phyloP scores from a whole-genome alignment of 2,797 vertebrate genomes.

The Acipenser oxyrinchus region DNA sequence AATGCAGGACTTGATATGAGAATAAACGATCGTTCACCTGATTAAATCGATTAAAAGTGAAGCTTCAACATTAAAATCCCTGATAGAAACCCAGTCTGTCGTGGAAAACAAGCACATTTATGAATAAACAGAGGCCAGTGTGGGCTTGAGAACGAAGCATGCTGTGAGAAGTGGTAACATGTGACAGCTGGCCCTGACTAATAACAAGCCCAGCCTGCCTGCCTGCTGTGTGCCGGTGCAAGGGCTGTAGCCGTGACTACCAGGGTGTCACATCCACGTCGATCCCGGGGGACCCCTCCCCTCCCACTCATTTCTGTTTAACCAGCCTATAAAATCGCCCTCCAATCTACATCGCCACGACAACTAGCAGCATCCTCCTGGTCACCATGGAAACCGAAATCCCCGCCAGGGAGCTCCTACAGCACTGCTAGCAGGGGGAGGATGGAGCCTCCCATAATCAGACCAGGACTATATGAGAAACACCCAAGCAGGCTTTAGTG shows the following conservation, averaged over 20 bases:
- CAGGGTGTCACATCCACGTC: conserved; percentile 1
- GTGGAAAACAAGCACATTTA: too few relatives aligned
- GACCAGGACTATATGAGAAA: too few relatives aligned
- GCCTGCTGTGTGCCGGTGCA: background rate
- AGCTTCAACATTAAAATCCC: too few relatives aligned
- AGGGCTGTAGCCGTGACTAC: background rate
- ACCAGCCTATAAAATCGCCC: conserved; percentile 12
- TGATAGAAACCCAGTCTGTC: too few relatives aligned
- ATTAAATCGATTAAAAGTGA: too few relatives aligned
- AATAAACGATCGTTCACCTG: too few relatives aligned
- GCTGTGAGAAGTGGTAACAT: background rate
- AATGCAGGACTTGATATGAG: too few relatives aligned
- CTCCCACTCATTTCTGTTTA: conserved; percentile 4
- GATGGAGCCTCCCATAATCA: conserved; percentile 6
- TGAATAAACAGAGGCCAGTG: background rate
- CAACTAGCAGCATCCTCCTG: conserved; percentile 39
- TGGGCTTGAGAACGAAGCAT: background rate
- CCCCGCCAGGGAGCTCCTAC: conserved; percentile 7
- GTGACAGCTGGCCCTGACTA: background rate
- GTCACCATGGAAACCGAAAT: conserved; percentile 35
- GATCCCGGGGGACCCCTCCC: background rate
- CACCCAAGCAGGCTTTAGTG: too few relatives aligned
- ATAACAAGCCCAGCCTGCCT: background rate
- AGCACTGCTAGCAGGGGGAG: conserved; percentile 16
- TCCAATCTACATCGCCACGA: conserved; percentile 23